Percentiles rank a stretch among this genome's conserved stretches.
These are phyloP conservation scores for Amphimallon solstitiale DNA, from an alignment of 2,888 invertebrate species.

Conservation along the genomic window DNA sequence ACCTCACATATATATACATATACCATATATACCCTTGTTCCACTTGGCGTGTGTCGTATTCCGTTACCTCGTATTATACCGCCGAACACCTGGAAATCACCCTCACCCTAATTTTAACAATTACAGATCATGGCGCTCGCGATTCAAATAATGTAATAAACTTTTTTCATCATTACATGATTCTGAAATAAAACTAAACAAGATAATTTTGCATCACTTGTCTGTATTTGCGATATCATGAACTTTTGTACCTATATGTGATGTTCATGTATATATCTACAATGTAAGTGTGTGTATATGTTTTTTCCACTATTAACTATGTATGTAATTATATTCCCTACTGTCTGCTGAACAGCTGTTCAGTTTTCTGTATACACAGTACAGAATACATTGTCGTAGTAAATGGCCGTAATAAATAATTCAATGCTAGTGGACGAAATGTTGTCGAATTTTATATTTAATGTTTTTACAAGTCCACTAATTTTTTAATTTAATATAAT, in stretches of 20 bases:
- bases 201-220: background rate
- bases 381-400: slow-evolving; percentile 4
- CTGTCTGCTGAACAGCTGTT: slow-evolving; percentile 29
- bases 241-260: background rate
- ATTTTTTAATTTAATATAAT: no score
- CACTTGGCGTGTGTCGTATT: slow-evolving; percentile 48
- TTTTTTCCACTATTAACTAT: background rate
- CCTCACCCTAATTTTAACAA: slow-evolving; percentile 40
- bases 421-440: background rate
- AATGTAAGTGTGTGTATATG: background rate
- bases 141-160: background rate
- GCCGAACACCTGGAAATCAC: slow-evolving; percentile 48
- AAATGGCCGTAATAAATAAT: background rate
- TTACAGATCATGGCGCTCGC: slow-evolving; percentile 22
- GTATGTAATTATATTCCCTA: slow-evolving; percentile 15
- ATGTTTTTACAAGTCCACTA: background rate
- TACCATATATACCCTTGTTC: slow-evolving; percentile 44
- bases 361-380: background rate
- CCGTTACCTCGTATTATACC: slow-evolving; percentile 33
- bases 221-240: no score
- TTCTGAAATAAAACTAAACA: background rate
- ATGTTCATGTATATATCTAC: background rate
- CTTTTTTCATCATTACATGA: no score
- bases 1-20: background rate
- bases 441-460: background rate